phyloP scores from a whole-genome alignment of 2,113 vertebrate species.

The Neomonachus schauinslandi region DNA sequence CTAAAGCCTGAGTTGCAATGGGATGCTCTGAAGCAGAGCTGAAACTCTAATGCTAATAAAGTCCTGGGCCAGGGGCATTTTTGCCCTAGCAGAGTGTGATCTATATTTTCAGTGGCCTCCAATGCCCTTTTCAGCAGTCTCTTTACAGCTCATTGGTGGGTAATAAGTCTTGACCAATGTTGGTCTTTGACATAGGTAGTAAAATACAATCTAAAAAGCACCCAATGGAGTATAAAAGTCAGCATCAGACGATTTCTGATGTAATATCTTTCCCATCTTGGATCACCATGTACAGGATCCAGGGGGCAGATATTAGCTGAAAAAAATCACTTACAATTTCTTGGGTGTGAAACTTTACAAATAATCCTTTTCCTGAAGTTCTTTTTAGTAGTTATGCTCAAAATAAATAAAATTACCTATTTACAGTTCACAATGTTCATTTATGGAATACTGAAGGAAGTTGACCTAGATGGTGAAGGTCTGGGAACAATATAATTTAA shows the following conservation, averaged over 20 bases:
- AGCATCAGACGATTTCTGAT: conserved; percentile 84
- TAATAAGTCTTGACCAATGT: conserved; percentile 86
- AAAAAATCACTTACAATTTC: conserved; percentile 63
- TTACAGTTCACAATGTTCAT: neutral
- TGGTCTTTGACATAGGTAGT: conserved; percentile 86
- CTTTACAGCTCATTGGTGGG: conserved; percentile 86
- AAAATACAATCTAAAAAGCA: conserved; percentile 87
- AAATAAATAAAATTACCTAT: neutral
- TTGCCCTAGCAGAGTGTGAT: conserved; percentile 73
- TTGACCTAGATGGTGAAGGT: neutral
- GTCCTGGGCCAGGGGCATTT: conserved; percentile 64
- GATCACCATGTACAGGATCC: conserved; percentile 72
- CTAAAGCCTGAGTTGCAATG: conserved; percentile 46
- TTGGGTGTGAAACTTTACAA: neutral
- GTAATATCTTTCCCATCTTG: conserved; percentile 69
- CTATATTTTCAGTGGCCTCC: conserved; percentile 84
- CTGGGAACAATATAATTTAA: neutral
- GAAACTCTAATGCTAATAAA: conserved; percentile 77
- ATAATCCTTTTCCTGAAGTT: neutral
- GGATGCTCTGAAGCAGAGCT: conserved; percentile 70
- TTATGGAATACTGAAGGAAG: neutral
- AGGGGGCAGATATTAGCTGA: conserved; percentile 52
- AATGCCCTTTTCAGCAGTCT: conserved; percentile 84
- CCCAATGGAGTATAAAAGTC: conserved; percentile 85
- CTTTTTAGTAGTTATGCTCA: conserved; percentile 15